Percentiles rank a stretch among this genome's conserved stretches.
These are phyloP conservation scores for Hypomesus transpacificus DNA, from an alignment of 2,113 vertebrate genomes.

Conservation along the genomic window DNA sequence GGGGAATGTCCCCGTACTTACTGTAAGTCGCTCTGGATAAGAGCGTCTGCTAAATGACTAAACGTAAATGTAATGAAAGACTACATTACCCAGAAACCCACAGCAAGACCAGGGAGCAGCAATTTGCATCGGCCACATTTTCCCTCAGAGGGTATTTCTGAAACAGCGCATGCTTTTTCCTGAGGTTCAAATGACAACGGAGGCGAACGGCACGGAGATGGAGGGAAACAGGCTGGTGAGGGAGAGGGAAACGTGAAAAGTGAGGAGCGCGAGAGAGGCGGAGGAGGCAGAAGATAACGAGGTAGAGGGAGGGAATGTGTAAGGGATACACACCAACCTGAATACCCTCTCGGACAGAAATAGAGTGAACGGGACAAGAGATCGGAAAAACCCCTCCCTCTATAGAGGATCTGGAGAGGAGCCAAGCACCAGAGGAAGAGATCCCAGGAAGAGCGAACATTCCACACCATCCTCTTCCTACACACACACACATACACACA, in stretches of 20 bases:
- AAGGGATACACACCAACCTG: slow-evolving; percentile 68
- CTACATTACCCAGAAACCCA: slow-evolving; percentile 23
- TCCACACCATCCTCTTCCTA: slow-evolving; percentile 55
- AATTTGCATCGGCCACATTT: background rate
- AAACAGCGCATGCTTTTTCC: background rate
- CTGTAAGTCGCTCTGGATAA: too few relatives aligned
- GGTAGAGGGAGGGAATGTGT: slow-evolving; percentile 56
- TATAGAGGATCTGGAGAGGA: slow-evolving; percentile 43
- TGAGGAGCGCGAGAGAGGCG: background rate
- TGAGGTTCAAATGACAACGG: too few relatives aligned
- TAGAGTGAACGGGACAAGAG: slow-evolving; percentile 63
- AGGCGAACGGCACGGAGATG: background rate
- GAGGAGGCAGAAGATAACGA: slow-evolving; percentile 47
- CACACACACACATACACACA: slow-evolving; percentile 5
- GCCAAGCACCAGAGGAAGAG: slow-evolving; percentile 53
- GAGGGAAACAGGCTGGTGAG: background rate
- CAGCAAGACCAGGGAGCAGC: too few relatives aligned
- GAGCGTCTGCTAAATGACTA: too few relatives aligned
- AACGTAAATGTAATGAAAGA: too few relatives aligned
- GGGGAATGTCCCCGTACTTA: too few relatives aligned
- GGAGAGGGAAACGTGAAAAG: background rate
- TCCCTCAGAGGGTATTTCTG: background rate
- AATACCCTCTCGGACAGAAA: slow-evolving; percentile 67
- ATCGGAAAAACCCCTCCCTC: slow-evolving; percentile 64
- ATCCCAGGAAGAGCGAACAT: slow-evolving; percentile 51